phyloP scores from a whole-genome alignment of 2,888 invertebrate species.

The Hipparchia sbordonii region DNA sequence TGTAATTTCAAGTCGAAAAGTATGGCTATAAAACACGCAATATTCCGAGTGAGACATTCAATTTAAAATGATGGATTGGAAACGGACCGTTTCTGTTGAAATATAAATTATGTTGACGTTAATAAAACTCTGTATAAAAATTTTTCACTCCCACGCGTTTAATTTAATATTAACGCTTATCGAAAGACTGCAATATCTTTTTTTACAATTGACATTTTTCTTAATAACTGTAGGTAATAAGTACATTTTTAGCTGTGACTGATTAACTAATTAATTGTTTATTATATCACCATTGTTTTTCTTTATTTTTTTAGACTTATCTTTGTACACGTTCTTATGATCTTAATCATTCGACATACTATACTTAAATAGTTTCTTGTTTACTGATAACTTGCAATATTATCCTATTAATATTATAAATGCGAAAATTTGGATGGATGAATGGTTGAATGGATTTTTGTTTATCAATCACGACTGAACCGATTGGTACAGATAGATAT shows the following conservation, averaged over 20 bases:
- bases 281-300: too few species aligned
- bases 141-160: slow-evolving; percentile 4
- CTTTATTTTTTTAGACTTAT: not conserved
- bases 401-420: not conserved
- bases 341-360: too few species aligned
- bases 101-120: slow-evolving; percentile 34
- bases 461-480: too few species aligned
- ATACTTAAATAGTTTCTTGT: too few species aligned
- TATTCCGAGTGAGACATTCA: slow-evolving; percentile 42
- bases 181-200: not conserved
- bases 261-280: too few species aligned
- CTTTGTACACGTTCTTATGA: too few species aligned
- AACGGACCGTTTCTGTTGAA: slow-evolving; percentile 33
- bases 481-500: too few species aligned
- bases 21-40: slow-evolving; percentile 41
- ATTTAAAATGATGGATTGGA: slow-evolving; percentile 45
- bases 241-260: too few species aligned
- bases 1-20: slow-evolving; percentile 37
- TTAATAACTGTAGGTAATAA: too few species aligned
- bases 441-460: too few species aligned
- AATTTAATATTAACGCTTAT: not conserved
- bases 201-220: too few species aligned
- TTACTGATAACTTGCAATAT: not conserved
- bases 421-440: too few species aligned
- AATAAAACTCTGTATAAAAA: slow-evolving; percentile 24